Evolutionary conservation across 1,140 invertebrate species (phyloP).

Genomic region (Diploscapter pachys): DNA sequence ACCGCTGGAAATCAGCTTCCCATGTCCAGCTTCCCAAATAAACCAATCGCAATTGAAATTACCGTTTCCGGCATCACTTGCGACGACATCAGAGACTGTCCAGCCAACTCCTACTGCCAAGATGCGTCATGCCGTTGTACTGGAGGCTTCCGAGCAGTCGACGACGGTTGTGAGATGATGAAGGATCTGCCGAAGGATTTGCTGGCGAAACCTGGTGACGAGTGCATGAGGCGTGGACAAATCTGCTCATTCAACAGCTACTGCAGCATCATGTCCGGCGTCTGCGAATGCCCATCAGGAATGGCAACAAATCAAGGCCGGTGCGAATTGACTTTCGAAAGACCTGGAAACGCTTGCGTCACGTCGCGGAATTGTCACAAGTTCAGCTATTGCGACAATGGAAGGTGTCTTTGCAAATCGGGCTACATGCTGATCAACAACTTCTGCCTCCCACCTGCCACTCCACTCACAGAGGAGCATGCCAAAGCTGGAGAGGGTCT

Average conservation of each 20-base stretch:
- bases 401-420: slow-evolving; percentile 52
- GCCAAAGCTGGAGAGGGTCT: neutral
- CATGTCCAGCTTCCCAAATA: slow-evolving; percentile 34
- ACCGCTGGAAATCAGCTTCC: slow-evolving; percentile 17
- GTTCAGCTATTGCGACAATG: slow-evolving; percentile 53
- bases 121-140: slow-evolving; percentile 44
- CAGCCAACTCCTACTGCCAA: slow-evolving; percentile 33
- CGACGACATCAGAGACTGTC: slow-evolving; percentile 10
- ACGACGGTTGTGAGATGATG: slow-evolving; percentile 41
- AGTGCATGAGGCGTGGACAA: slow-evolving; percentile 41
- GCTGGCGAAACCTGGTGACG: slow-evolving; percentile 46
- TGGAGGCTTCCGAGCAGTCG: slow-evolving; percentile 41
- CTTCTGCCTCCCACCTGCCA: slow-evolving; percentile 4
- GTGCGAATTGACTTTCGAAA: slow-evolving; percentile 31
- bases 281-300: slow-evolving; percentile 54
- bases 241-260: slow-evolving; percentile 51
- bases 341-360: slow-evolving; percentile 38
- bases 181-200: slow-evolving; percentile 44
- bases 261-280: slow-evolving; percentile 48
- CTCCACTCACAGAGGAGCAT: no score
- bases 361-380: slow-evolving; percentile 47
- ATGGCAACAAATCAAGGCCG: slow-evolving; percentile 41
- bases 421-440: slow-evolving; percentile 37
- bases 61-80: slow-evolving; percentile 5
- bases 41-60: slow-evolving; percentile 6